These are phyloP conservation scores for Antechinus flavipes DNA, from an alignment of 2,113 vertebrate species.

Conservation along the genomic window DNA sequence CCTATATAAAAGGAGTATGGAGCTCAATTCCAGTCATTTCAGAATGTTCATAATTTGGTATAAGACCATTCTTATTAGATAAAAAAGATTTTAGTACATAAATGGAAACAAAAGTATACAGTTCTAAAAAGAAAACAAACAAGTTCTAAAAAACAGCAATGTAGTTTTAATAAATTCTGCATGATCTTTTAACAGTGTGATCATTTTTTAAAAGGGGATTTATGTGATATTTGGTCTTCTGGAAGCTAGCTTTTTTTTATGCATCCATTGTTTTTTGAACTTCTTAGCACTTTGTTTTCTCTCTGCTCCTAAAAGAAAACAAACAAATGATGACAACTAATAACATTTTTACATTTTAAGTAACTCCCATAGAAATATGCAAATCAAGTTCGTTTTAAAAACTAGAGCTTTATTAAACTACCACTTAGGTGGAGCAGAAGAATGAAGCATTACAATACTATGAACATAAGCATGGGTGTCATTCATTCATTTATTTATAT, in stretches of 20 bases:
- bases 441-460: not conserved
- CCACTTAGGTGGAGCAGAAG: not conserved
- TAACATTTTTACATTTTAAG: slow-evolving; percentile 3
- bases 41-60: not conserved
- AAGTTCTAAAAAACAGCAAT: not conserved
- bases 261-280: slow-evolving; percentile 88
- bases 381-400: slow-evolving; percentile 24
- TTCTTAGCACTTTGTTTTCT: slow-evolving; percentile 88
- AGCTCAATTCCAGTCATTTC: not conserved
- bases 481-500: no score
- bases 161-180: not conserved
- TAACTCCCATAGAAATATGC: slow-evolving; percentile 33
- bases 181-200: not conserved
- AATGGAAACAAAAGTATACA: not conserved
- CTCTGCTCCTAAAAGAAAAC: slow-evolving; percentile 84
- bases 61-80: not conserved
- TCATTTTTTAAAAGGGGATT: not conserved
- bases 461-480: no score
- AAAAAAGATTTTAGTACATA: not conserved
- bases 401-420: not conserved
- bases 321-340: slow-evolving; percentile 52
- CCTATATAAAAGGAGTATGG: not conserved
- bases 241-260: slow-evolving; percentile 78
- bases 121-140: not conserved
- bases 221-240: slow-evolving; percentile 59